Conservation (phyloP, 2,113 vertebrate species). For the Harpagus bidentatus region DNA sequence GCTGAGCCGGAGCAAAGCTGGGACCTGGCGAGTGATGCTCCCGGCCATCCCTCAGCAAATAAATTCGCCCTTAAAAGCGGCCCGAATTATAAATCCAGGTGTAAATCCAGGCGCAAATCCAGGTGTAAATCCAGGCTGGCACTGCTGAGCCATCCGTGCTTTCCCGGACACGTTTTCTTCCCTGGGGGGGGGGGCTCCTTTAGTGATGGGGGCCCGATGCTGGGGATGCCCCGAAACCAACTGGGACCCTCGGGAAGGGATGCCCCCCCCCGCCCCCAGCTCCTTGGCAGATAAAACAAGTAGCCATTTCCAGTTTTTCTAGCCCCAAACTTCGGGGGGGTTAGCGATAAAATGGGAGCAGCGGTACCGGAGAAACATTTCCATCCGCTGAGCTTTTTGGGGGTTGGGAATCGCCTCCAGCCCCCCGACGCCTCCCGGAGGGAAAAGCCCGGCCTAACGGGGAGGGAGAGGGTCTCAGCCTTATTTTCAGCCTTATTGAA, state of each 20-base stretch:
- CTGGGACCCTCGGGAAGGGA: too few species aligned
- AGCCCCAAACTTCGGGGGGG: not conserved
- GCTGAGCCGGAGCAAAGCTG: not conserved
- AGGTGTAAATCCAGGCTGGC: not conserved
- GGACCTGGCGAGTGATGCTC: not conserved
- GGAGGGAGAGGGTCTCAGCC: not conserved
- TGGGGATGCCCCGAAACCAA: not conserved
- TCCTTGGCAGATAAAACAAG: not conserved
- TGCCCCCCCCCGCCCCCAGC: not conserved
- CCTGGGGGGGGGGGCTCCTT: not conserved
- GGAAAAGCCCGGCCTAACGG: not conserved
- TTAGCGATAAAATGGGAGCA: not conserved
- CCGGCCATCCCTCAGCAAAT: not conserved
- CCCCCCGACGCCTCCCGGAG: not conserved
- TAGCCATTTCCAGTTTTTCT: not conserved
- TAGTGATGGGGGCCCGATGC: rapidly evolving
- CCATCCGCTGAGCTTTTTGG: not conserved
- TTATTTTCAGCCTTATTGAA: not conserved
- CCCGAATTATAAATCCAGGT: not conserved
- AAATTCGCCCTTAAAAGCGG: not conserved
- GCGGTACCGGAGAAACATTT: not conserved
- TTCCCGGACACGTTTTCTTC: not conserved
- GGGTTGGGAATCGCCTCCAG: not conserved
- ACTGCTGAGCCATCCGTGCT: not conserved
- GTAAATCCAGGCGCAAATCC: not conserved